Conservation (phyloP, 2,888 invertebrate species). For the Spatulosminthurus flaviceps region DNA sequence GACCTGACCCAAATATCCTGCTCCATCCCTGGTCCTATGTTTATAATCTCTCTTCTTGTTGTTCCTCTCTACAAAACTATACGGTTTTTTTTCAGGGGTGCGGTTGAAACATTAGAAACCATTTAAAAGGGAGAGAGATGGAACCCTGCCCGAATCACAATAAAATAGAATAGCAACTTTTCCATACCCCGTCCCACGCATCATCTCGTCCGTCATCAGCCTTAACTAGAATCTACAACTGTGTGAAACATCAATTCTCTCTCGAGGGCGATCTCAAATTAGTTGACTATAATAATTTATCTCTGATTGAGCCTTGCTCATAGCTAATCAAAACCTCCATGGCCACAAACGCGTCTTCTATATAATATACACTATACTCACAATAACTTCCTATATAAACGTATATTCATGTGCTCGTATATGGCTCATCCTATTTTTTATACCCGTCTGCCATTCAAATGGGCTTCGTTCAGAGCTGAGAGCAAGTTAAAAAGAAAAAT, state of each 20-base stretch:
- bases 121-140: slow-evolving; percentile 43
- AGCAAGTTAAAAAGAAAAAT: background rate
- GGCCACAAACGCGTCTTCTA: background rate
- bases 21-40: background rate
- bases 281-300: slow-evolving; percentile 45
- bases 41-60: background rate
- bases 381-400: no score
- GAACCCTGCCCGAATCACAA: slow-evolving; percentile 20
- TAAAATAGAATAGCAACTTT: slow-evolving; percentile 5
- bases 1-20: slow-evolving; percentile 47
- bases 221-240: slow-evolving; percentile 26
- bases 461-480: no score
- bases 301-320: slow-evolving; percentile 40
- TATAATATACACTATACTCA: no score
- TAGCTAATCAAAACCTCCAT: slow-evolving; percentile 37
- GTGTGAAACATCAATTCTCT: slow-evolving; percentile 31
- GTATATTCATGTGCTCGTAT: no score
- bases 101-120: slow-evolving; percentile 39
- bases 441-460: no score
- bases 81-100: slow-evolving; percentile 34
- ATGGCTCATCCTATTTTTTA: no score
- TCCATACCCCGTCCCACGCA: slow-evolving; percentile 27
- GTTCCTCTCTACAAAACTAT: background rate
- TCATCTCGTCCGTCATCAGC: slow-evolving; percentile 29
- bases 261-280: slow-evolving; percentile 47